These are phyloP conservation scores for Tamandua tetradactyla DNA, from an alignment of 2,797 vertebrate genomes.

Conservation along the genomic window DNA sequence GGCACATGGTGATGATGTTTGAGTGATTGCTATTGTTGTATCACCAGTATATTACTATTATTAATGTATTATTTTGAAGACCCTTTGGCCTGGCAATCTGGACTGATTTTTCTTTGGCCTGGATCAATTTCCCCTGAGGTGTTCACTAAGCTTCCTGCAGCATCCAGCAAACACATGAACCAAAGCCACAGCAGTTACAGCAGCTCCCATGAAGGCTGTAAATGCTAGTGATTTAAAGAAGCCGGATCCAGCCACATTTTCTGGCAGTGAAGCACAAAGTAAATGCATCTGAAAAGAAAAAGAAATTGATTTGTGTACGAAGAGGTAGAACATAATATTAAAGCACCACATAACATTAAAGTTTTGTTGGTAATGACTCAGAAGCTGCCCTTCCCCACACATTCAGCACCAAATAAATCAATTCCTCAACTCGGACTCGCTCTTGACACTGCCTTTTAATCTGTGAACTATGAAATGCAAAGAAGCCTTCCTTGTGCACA, in stretches of 20 bases:
- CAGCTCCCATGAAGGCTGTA: neutral
- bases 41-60: neutral
- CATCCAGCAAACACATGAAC: neutral
- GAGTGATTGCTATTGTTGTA: neutral
- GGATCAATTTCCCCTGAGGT: neutral
- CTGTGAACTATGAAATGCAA: constrained; percentile 63
- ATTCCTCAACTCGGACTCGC: constrained; percentile 47
- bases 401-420: constrained; percentile 53
- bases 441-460: constrained; percentile 69
- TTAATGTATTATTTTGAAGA: neutral
- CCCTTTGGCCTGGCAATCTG: neutral
- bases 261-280: neutral
- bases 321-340: constrained; percentile 17
- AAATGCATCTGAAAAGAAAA: neutral
- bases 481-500: neutral
- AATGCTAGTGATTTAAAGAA: neutral
- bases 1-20: neutral
- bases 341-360: neutral
- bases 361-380: constrained; percentile 53
- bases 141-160: neutral
- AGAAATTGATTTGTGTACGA: constrained; percentile 40
- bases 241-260: neutral
- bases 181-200: neutral
- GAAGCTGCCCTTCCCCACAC: neutral
- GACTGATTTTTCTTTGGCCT: neutral